Conservation (phyloP, 2,797 vertebrate genomes). For the Poeciliopsis presidionis region DNA sequence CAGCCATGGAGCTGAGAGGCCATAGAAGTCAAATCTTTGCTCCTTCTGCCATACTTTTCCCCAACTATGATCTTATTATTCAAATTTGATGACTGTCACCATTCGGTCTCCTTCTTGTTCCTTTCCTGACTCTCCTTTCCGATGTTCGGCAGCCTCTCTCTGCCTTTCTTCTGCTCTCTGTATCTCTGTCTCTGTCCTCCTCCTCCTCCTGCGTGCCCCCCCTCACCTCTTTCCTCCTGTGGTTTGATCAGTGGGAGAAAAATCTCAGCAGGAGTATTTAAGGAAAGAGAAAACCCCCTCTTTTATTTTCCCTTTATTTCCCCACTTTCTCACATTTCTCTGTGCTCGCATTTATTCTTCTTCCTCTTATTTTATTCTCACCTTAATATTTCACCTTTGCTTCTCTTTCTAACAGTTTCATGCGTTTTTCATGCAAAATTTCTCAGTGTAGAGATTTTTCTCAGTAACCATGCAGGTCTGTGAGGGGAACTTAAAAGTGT, state of each 20-base stretch:
- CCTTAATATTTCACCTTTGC: slow-evolving; percentile 46
- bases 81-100: slow-evolving; percentile 38
- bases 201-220: slow-evolving; percentile 54
- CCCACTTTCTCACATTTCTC: slow-evolving; percentile 44
- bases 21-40: slow-evolving; percentile 50
- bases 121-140: slow-evolving; percentile 21
- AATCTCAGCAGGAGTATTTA: slow-evolving; percentile 71
- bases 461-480: slow-evolving; percentile 8
- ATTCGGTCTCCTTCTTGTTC: slow-evolving; percentile 18
- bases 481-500: slow-evolving; percentile 37
- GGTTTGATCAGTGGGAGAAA: slow-evolving; percentile 68
- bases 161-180: slow-evolving; percentile 48
- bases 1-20: slow-evolving; percentile 27
- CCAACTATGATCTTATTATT: slow-evolving; percentile 13
- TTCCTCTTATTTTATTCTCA: slow-evolving; percentile 39
- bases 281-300: slow-evolving; percentile 57
- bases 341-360: slow-evolving; percentile 35
- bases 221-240: slow-evolving; percentile 67
- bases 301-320: slow-evolving; percentile 43
- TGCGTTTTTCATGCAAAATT: slow-evolving; percentile 23
- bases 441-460: slow-evolving; percentile 26
- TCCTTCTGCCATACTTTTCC: slow-evolving; percentile 30
- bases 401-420: slow-evolving; percentile 34
- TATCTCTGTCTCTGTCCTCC: slow-evolving; percentile 50
- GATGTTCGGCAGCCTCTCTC: slow-evolving; percentile 39